phyloP scores from a whole-genome alignment of 1,140 invertebrate species.

The Bradynema listronoti region DNA sequence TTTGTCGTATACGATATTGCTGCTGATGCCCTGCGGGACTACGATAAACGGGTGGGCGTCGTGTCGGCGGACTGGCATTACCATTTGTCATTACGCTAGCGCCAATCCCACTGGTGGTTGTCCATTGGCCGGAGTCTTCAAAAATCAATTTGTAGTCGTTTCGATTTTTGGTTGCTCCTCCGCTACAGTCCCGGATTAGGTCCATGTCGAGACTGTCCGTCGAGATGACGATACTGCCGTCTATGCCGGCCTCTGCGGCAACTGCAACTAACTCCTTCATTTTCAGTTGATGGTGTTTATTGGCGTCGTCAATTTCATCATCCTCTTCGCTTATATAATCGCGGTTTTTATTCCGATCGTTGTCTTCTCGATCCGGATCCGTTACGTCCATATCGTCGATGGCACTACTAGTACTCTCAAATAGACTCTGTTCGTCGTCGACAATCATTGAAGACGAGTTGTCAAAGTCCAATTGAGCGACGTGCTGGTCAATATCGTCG shows the following conservation, averaged over 20 bases:
- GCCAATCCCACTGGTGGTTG: conserved; percentile 34
- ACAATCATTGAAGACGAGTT: conserved; percentile 26
- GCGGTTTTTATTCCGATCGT: too few relatives aligned
- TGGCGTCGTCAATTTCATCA: too few relatives aligned
- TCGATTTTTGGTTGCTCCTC: conserved; percentile 49
- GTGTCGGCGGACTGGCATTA: too few relatives aligned
- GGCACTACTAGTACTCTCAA: conserved; percentile 15
- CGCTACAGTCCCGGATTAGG: conserved; percentile 37
- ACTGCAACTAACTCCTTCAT: too few relatives aligned
- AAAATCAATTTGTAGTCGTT: conserved; percentile 58
- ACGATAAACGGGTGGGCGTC: too few relatives aligned
- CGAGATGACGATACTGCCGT: conserved; percentile 7
- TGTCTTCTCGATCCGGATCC: conserved; percentile 9
- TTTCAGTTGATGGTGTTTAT: too few relatives aligned
- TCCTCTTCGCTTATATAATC: too few relatives aligned
- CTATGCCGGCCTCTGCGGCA: too few relatives aligned
- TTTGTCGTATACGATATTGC: background rate
- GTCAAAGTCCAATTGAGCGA: conserved; percentile 53
- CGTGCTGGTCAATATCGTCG: conserved; percentile 46
- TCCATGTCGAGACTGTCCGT: conserved; percentile 42
- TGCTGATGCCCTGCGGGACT: too few relatives aligned
- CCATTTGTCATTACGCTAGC: conserved; percentile 4
- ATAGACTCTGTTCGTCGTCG: conserved; percentile 22
- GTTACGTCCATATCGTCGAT: conserved; percentile 14
- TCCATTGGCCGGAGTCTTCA: conserved; percentile 54